A percentile compares a stretch with the other conserved stretches of the same genome.
Evolutionary conservation across 2,888 invertebrate species (phyloP).

Genomic region (Dynastes hyllus): DNA sequence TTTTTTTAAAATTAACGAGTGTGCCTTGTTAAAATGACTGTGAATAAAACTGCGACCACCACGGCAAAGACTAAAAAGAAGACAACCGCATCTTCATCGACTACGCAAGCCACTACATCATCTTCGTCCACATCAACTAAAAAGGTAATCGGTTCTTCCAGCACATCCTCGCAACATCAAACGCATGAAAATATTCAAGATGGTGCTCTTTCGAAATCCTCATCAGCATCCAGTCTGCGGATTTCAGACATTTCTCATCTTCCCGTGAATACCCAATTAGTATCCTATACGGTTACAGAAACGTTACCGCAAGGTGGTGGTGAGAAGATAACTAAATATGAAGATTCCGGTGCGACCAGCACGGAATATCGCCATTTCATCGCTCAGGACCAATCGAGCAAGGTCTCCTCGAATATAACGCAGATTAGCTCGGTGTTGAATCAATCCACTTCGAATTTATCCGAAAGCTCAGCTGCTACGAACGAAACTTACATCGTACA

Average conservation of each 20-base stretch:
- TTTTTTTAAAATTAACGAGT: constrained; percentile 6
- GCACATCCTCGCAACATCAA: neutral
- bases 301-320: constrained; percentile 66
- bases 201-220: constrained; percentile 64
- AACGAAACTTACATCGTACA: constrained; percentile 68
- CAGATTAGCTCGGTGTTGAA: constrained; percentile 68
- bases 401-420: constrained; percentile 64
- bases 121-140: constrained; percentile 59
- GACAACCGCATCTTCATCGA: constrained; percentile 51
- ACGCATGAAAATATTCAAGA: constrained; percentile 41
- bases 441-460: constrained; percentile 66
- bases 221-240: constrained; percentile 67
- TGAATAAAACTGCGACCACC: constrained; percentile 63
- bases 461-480: constrained; percentile 62
- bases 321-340: constrained; percentile 69
- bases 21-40: constrained; percentile 62
- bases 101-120: neutral
- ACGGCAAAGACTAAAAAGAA: constrained; percentile 63
- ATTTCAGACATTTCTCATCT: constrained; percentile 70
- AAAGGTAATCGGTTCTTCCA: constrained; percentile 57
- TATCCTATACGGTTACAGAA: constrained; percentile 68
- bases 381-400: constrained; percentile 61
- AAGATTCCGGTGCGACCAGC: constrained; percentile 64
- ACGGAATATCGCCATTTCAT: constrained; percentile 69
- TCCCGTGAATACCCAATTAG: constrained; percentile 64